A percentile compares a stretch with the other conserved stretches of the same genome.
These are phyloP conservation scores for Lepidurus apus DNA, from an alignment of 1,140 invertebrate species.

Conservation along the genomic window DNA sequence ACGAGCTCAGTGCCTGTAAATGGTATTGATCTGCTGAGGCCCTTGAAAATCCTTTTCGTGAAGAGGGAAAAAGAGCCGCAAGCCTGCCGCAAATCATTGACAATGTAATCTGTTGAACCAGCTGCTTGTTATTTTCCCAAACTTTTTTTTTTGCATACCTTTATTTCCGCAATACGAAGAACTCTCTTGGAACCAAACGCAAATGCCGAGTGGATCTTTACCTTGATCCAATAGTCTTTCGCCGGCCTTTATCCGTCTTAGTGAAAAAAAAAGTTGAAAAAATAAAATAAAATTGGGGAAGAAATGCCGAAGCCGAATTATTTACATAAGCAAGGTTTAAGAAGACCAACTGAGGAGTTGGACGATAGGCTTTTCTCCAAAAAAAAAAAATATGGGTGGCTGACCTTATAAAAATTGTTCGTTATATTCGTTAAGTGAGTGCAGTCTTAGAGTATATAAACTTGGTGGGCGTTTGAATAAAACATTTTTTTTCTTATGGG, in stretches of 20 bases:
- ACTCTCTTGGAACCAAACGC: too few species aligned
- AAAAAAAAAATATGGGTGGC: too few species aligned
- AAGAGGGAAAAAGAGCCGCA: not conserved
- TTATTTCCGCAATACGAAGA: not conserved
- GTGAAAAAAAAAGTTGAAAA: too few species aligned
- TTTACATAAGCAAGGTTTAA: not conserved
- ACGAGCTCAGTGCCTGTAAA: not conserved
- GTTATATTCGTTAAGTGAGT: too few species aligned
- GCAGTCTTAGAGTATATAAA: not conserved
- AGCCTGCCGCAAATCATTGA: not conserved
- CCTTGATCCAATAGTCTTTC: too few species aligned
- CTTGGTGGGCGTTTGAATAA: conserved; percentile 2
- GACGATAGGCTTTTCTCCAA: not conserved
- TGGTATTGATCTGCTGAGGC: conserved; percentile 11
- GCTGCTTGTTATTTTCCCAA: not conserved
- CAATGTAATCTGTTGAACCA: conserved; percentile 11
- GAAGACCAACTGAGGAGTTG: conserved; percentile 3
- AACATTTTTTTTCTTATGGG: conserved; percentile 3
- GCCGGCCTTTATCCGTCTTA: too few species aligned
- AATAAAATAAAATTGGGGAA: too few species aligned
- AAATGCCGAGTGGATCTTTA: too few species aligned
- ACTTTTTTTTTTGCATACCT: not conserved
- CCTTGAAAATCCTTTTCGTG: not conserved
- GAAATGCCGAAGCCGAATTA: not conserved
- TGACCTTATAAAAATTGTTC: too few species aligned